A percentile compares a stretch with the other conserved stretches of the same genome.
These are phyloP conservation scores for Astyanax mexicanus DNA, from an alignment of 2,797 vertebrate species.

Conservation along the genomic window DNA sequence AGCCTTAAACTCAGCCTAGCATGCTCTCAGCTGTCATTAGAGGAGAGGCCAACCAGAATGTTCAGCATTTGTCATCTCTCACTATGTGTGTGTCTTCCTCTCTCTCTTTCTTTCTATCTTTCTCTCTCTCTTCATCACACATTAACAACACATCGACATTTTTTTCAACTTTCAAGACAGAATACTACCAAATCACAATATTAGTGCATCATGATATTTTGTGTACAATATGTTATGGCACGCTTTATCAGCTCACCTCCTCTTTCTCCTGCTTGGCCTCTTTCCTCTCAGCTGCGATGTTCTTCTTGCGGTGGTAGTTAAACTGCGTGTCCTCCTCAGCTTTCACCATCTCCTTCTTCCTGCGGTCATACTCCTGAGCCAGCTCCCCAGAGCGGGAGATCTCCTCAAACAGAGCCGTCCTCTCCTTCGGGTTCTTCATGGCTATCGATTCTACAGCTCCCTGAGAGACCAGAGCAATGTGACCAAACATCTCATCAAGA, in stretches of 20 bases:
- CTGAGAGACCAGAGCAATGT: slow-evolving; percentile 61
- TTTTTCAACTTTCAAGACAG: too few relatives aligned
- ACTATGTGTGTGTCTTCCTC: too few relatives aligned
- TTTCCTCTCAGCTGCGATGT: slow-evolving; percentile 96
- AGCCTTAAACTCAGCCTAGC: too few relatives aligned
- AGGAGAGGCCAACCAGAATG: too few relatives aligned
- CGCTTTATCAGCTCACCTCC: slow-evolving; percentile 79
- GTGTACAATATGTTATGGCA: too few relatives aligned
- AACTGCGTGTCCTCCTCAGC: slow-evolving; percentile 98
- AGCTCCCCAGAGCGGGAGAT: slow-evolving; percentile 93
- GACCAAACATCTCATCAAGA: neutral
- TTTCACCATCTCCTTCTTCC: slow-evolving; percentile 98
- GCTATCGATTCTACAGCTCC: slow-evolving; percentile 95
- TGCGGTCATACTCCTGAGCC: slow-evolving; percentile 77
- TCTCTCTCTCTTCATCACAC: too few relatives aligned
- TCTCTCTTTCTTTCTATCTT: too few relatives aligned
- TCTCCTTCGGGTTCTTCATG: slow-evolving; percentile 93
- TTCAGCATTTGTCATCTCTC: too few relatives aligned
- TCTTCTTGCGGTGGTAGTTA: slow-evolving; percentile 98
- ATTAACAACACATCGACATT: too few relatives aligned
- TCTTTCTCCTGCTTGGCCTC: slow-evolving; percentile 98
- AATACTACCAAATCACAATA: too few relatives aligned
- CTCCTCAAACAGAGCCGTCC: slow-evolving; percentile 94
- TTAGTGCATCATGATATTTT: too few relatives aligned
- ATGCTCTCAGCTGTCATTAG: too few relatives aligned